Evolutionary conservation across 2,797 vertebrate species (phyloP).

Genomic region (Pteronotus mesoamericanus): DNA sequence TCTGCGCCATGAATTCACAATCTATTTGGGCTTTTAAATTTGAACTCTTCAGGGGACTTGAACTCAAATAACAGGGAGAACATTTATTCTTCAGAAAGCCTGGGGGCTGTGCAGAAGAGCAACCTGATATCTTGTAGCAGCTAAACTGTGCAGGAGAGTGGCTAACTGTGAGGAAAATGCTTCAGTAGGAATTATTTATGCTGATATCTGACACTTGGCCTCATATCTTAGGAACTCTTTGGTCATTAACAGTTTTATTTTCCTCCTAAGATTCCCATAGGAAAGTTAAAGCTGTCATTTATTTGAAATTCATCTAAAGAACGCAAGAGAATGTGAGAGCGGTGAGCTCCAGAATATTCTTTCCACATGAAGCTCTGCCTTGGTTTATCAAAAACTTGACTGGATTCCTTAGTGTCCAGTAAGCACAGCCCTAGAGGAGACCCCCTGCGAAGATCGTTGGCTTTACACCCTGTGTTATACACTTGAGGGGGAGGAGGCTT

Average conservation of each 20-base stretch:
- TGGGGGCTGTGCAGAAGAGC: not conserved
- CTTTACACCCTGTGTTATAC: not conserved
- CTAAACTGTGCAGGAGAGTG: not conserved
- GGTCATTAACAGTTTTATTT: not conserved
- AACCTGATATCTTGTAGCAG: not conserved
- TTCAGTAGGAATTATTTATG: not conserved
- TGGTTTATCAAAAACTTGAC: not conserved
- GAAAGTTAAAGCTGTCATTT: not conserved
- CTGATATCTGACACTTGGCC: not conserved
- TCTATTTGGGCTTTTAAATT: not conserved
- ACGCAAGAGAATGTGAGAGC: not conserved
- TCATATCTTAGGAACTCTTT: not conserved
- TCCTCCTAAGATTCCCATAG: not conserved
- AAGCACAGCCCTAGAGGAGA: not conserved
- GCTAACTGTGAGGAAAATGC: not conserved
- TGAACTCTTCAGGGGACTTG: constrained; percentile 17
- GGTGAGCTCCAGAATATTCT: not conserved
- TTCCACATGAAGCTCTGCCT: not conserved
- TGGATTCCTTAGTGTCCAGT: not conserved
- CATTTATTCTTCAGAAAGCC: not conserved
- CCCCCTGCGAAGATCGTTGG: not conserved
- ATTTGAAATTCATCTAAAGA: not conserved
- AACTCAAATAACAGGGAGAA: not conserved
- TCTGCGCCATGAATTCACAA: not conserved
- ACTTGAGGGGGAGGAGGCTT: not conserved